phyloP scores from a whole-genome alignment of 2,113 vertebrate species.

The Varanus komodoensis region DNA sequence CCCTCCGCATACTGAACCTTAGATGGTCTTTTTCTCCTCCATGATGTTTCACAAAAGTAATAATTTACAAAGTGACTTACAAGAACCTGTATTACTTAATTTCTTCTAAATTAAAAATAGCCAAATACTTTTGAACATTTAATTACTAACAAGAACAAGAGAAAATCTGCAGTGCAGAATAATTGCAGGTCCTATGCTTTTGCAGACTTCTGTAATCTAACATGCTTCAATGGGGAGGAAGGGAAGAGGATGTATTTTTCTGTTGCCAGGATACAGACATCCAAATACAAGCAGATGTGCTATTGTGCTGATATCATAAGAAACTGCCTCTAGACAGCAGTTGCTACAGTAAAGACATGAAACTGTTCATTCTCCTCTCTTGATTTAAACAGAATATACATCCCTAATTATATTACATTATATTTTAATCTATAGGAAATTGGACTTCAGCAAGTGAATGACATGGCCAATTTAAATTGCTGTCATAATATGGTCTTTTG shows the following conservation, averaged over 20 bases:
- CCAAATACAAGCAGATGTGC: conserved; percentile 28
- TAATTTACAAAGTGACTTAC: background rate
- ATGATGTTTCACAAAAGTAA: background rate
- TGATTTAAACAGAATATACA: background rate
- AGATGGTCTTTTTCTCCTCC: background rate
- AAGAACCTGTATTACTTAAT: background rate
- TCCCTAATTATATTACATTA: background rate
- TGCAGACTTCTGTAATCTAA: background rate
- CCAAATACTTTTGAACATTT: background rate
- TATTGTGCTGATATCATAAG: background rate
- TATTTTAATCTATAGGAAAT: background rate
- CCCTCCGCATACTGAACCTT: background rate
- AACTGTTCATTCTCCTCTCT: background rate
- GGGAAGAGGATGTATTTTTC: background rate
- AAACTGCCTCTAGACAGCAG: background rate
- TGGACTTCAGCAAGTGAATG: background rate
- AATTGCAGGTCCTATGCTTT: background rate
- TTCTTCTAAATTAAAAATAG: conserved; percentile 25
- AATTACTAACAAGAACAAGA: conserved; percentile 17
- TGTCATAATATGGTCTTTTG: background rate
- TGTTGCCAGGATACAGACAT: conserved; percentile 37
- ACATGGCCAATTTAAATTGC: background rate
- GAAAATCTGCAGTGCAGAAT: background rate
- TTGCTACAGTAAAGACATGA: background rate
- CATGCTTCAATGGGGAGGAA: background rate